Evolutionary conservation across 2,113 vertebrate species (phyloP), one percentile per base, ranked within the genome.

Genomic region (Toxotes jaculatrix): DNA sequence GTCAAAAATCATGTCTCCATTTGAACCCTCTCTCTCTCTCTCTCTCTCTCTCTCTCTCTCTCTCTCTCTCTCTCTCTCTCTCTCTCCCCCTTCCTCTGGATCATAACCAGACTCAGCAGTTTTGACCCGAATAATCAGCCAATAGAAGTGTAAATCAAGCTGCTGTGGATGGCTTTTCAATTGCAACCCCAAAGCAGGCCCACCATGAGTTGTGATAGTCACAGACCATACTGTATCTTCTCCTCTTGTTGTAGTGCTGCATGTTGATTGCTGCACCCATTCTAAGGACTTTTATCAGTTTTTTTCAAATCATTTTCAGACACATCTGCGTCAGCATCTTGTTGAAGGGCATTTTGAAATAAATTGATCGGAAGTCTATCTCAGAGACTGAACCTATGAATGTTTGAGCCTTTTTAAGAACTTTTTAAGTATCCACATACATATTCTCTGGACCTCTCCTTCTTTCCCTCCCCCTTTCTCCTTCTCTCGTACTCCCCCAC

Each of bases 41-140:
- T 34, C 53, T 67, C 59, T 76, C 61, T 60, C 42, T 64, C 60
- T 77, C 61, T 49, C 57, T 31, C 32, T 42, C 13, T 51, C 70
- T 61, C 64, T 65, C 62, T 17, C 34, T 69, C 57, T 31, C 32
- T 36, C 17, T 51, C 70, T 61, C 67, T 62, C 62, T 10, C 38
- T 66, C 57, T 32, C 23, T 42, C 17, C 42, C 42, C 42, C 69
- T 57, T 60, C 67, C 63, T 19, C 38, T 66, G 79, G 79, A 88
- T 89, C 71, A 80, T 80, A 84, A 82, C 82, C 71, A n/a, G 67
- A 82, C 86, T 88, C 89, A 89, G 91, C 88, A 83, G 77, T 87
- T 91, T 86, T 80, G 85, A 85, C 76, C 75, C 76, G 87, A 88
- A 90, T 88, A 84, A 89, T 90, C 75, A 85, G 73, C 84, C 89